phyloP scores from a whole-genome alignment of 1,140 invertebrate species.

The Colletes gigas region DNA sequence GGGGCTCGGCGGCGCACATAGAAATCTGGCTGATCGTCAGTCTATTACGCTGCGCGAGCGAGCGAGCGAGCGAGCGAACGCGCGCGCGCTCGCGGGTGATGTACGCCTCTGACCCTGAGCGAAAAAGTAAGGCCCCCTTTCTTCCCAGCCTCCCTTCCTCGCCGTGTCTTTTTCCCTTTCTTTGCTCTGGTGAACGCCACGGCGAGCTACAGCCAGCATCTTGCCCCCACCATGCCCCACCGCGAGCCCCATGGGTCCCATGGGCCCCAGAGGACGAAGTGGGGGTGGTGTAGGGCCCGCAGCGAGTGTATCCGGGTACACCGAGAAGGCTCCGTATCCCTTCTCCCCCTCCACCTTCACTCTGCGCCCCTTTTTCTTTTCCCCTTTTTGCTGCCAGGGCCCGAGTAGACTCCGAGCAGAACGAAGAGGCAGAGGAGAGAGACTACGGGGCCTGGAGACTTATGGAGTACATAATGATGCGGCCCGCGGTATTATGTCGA shows the following conservation, averaged over 20 bases:
- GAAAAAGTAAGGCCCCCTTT: slow-evolving; percentile 67
- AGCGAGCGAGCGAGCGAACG: slow-evolving; percentile 63
- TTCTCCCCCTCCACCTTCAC: neutral
- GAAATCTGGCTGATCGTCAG: slow-evolving; percentile 71
- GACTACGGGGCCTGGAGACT: slow-evolving; percentile 62
- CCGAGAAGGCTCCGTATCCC: slow-evolving; percentile 50
- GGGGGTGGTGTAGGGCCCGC: slow-evolving; percentile 72
- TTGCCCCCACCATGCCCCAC: slow-evolving; percentile 2
- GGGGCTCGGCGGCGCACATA: slow-evolving; percentile 41
- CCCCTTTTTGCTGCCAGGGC: slow-evolving; percentile 53
- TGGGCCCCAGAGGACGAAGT: slow-evolving; percentile 52
- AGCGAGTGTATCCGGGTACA: slow-evolving; percentile 74
- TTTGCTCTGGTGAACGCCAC: slow-evolving; percentile 55
- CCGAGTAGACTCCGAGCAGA: slow-evolving; percentile 32
- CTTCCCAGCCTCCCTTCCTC: slow-evolving; percentile 23
- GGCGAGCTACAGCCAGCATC: slow-evolving; percentile 30
- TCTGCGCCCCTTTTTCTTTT: slow-evolving; percentile 42
- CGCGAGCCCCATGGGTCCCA: slow-evolving; percentile 21
- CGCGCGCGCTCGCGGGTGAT: slow-evolving; percentile 68
- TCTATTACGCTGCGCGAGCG: slow-evolving; percentile 57
- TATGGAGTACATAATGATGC: slow-evolving; percentile 77
- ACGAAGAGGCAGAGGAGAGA: slow-evolving; percentile 56
- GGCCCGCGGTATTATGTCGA: slow-evolving; percentile 71
- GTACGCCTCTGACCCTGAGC: slow-evolving; percentile 79
- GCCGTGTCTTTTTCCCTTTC: slow-evolving; percentile 33